Base-by-base conservation (phyloP, 2,888 invertebrate genomes). In the Entomobrya proxima region DNA sequence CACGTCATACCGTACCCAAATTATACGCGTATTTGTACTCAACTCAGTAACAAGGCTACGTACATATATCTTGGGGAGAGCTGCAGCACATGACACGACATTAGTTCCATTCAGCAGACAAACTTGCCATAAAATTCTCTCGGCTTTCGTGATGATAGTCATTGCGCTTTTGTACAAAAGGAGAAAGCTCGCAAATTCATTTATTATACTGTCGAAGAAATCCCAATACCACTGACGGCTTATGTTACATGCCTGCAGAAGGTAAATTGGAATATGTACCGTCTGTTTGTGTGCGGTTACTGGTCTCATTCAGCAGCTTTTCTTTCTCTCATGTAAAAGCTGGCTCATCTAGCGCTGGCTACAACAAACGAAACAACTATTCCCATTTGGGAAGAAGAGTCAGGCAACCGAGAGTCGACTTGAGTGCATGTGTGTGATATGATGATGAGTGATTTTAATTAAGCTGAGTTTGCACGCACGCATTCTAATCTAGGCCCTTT, bases 391-490 rank as follows among this genome's bases (percentile, higher is more conserved):
- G 83, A 75, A 77, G 67, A 52, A 67, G 44, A 83, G 77, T 83
- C 83, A 83, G 40, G 50, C 40, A 30, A 47, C 37, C 40, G 52
- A 50, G 69, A 76, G 44, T 40, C 18, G 18, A 77, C 35, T 61
- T n/a, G 58, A 76, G 61, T 77, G 77, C 61, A n/a, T 50, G 50
- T 75, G 35, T 35, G 76, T 76, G 83, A 83, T 75, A 76, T 67
- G 82, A 86, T 82, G 87, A 87, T 87, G 87, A 86, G 86, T 86
- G 86, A 88, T 88, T 88, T 88, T 88, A 88, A 88, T 88, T 88
- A 86, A 85, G 81, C 82, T 79, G 44, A 64, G 44, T 52, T 37
- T 35, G 69, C 69, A 69, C 67, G 52, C 79, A 69, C 44, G 37
- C 76, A 58, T 61, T 40, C 67, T 67, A 67, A 37, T 40, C 67